These are phyloP conservation scores for Drusus annulatus DNA, from an alignment of 1,140 invertebrate genomes.

Conservation along the genomic window DNA sequence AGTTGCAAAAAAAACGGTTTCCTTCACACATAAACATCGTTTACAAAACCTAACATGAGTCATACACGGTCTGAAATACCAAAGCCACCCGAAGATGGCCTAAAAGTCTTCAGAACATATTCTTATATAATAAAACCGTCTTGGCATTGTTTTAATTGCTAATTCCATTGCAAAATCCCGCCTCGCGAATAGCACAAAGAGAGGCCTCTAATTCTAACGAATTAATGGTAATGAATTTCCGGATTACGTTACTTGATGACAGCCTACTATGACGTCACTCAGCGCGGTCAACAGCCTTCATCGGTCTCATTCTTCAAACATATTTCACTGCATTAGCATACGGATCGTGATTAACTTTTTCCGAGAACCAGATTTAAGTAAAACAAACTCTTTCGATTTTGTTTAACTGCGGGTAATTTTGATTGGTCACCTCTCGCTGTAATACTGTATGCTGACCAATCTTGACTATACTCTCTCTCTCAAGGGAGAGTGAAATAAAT, in stretches of 20 bases:
- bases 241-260: constrained; percentile 14
- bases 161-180: background rate
- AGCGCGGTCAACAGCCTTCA: constrained; percentile 15
- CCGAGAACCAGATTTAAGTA: too few relatives aligned
- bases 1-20: background rate
- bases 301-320: background rate
- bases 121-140: background rate
- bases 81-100: background rate
- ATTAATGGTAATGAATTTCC: constrained; percentile 4
- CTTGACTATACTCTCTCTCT: too few relatives aligned
- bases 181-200: background rate
- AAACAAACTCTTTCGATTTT: too few relatives aligned
- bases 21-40: background rate
- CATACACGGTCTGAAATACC: background rate
- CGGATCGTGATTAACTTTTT: background rate
- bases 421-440: too few relatives aligned
- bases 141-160: background rate
- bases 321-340: background rate
- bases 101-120: background rate
- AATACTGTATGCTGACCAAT: too few relatives aligned
- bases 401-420: too few relatives aligned
- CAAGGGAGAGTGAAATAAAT: too few relatives aligned
- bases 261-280: constrained; percentile 6
- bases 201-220: background rate
- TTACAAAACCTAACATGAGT: background rate